Evolutionary conservation across 2,888 invertebrate genomes (phyloP), one percentile per base, ranked within the genome.

Genomic region (Imbricaverruca yamaguchii): DNA sequence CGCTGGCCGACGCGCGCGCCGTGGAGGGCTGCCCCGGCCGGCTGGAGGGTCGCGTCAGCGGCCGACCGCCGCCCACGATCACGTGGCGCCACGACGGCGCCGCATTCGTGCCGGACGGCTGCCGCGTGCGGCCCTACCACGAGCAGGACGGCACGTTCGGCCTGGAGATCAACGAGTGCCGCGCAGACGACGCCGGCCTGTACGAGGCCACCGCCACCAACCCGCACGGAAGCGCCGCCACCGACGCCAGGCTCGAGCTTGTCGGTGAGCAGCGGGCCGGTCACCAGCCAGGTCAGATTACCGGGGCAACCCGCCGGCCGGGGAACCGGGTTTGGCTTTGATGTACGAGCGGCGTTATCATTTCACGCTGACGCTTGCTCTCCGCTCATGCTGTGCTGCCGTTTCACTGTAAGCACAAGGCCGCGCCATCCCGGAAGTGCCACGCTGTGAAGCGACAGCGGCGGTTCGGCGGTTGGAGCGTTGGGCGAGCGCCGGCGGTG

Each of bases 121-220:
- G 91, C 65, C 92, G 91, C 83, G 88, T 93, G 79, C 91, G 91
- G 82, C 82, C 85, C 59, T 83, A 84, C 1, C 89, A 91, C 9
- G 90, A 90, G 83, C 92, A 94, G 0, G 94, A 95, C 87, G 94
- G 94, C 13, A 91, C 90, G 0, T 91, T 92, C 84, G 90, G 92
- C 67, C 88, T 96, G 80, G 83, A 83, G 82, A 81, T 83, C 23
- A 83, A 81, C 80, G 81, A 93, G 92, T 0, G 90, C 81, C 88
- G 87, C 21, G 89, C 89, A 0, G 90, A 87, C 0, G 95, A 96
- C 86, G 90, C 91, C 18, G 96, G 94, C 0, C 87, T 88, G 0
- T 95, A 94, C 88, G 92, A 90, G 85, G 95, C 95, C 85, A 90
- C 91, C 55, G 95, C 95, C 15, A 90, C 87, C 82, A 96, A 96